Percentiles rank a stretch among this genome's conserved stretches.
Conservation (phyloP, 92 coral and sea anemone species). For the Desmophyllum pertusum region DNA sequence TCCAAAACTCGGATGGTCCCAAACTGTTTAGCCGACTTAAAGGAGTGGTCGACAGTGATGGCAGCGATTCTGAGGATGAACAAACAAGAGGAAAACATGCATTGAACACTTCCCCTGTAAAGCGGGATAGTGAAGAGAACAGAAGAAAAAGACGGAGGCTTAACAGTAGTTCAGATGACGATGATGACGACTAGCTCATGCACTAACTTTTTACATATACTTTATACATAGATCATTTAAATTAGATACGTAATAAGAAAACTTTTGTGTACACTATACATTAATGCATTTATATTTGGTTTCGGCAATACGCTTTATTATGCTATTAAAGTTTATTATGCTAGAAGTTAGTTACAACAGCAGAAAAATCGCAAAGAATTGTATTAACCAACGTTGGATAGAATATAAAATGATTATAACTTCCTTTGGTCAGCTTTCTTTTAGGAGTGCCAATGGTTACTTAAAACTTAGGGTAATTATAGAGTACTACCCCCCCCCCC, state of each 20-base stretch:
- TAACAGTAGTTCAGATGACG: slow-evolving; percentile 32
- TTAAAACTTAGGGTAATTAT: too few species aligned
- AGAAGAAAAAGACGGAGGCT: slow-evolving; percentile 24
- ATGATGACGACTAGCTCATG: slow-evolving; percentile 27
- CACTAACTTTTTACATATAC: neutral
- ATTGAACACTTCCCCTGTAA: neutral
- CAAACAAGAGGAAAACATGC: neutral
- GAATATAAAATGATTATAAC: too few species aligned
- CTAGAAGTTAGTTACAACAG: neutral
- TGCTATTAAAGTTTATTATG: too few species aligned
- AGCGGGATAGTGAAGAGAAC: slow-evolving; percentile 21
- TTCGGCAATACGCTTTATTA: neutral
- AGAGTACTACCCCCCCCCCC: too few species aligned
- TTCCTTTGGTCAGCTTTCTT: too few species aligned
- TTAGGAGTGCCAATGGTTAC: too few species aligned
- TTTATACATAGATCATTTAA: neutral
- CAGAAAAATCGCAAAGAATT: neutral
- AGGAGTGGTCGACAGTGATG: slow-evolving; percentile 93
- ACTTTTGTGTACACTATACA: neutral
- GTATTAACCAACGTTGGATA: neutral
- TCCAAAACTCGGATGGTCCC: neutral
- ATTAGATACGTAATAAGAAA: neutral
- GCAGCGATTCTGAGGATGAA: slow-evolving; percentile 59
- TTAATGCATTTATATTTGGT: too few species aligned
- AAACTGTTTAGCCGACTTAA: slow-evolving; percentile 64